A percentile compares a stretch with the other conserved stretches of the same genome.
Conservation (phyloP, 2,797 vertebrate species). For the Bovichtus diacanthus region DNA sequence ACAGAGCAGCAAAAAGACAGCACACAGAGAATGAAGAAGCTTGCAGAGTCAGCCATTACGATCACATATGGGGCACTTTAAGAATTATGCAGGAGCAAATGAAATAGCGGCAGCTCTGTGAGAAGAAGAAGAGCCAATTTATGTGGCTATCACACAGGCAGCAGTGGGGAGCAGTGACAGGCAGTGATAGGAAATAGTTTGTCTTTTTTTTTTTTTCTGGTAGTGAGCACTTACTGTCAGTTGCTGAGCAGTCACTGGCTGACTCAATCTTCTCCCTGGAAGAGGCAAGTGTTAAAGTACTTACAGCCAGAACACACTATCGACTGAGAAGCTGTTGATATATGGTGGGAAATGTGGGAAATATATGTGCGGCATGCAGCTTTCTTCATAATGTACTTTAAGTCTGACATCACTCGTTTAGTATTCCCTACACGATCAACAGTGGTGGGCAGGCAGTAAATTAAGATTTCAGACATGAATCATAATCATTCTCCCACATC, state of each 20-base stretch:
- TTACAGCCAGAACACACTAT: conserved; percentile 48
- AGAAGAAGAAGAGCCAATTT: conserved; percentile 45
- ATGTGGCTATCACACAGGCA: conserved; percentile 53
- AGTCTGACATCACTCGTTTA: not conserved
- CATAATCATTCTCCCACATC: not conserved
- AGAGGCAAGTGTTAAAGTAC: conserved; percentile 60
- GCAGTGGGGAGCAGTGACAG: conserved; percentile 52
- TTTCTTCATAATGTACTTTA: not conserved
- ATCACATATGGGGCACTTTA: conserved; percentile 48
- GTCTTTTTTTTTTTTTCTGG: conserved; percentile 4
- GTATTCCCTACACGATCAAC: not conserved
- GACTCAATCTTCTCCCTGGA: conserved; percentile 95
- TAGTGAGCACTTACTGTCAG: conserved; percentile 83
- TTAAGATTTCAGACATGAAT: conserved; percentile 8
- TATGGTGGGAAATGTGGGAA: conserved; percentile 15
- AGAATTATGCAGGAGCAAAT: conserved; percentile 58
- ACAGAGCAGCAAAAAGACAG: conserved; percentile 68
- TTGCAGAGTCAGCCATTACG: conserved; percentile 51
- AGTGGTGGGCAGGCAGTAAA: not conserved
- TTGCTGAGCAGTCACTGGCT: conserved; percentile 91
- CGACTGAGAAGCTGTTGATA: conserved; percentile 38
- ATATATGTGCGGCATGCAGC: conserved; percentile 19
- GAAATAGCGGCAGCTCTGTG: conserved; percentile 40
- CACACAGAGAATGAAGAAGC: conserved; percentile 42
- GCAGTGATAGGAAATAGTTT: conserved; percentile 36